Conservation (phyloP, 2,888 invertebrate genomes). For the Orgyia antiqua region DNA sequence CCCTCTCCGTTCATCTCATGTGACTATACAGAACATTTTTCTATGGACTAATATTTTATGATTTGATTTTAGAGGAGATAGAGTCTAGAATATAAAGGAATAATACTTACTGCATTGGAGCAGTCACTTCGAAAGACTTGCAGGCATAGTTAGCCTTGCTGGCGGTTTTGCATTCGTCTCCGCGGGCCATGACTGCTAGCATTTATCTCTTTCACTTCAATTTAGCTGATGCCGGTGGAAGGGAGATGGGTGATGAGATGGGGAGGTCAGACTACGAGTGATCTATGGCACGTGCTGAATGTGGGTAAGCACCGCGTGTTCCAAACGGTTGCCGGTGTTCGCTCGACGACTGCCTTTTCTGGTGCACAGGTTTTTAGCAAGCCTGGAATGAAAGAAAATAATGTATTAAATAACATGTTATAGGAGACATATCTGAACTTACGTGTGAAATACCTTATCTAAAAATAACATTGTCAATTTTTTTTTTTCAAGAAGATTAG, state of each 20-base stretch:
- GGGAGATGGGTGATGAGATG: constrained; percentile 39
- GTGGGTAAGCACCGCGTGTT: constrained; percentile 89
- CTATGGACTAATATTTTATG: no score
- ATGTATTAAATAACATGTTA: background rate
- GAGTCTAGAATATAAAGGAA: no score
- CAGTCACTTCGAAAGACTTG: constrained; percentile 59
- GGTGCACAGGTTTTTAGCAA: constrained; percentile 89
- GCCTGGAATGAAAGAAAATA: constrained; percentile 70
- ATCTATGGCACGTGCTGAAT: constrained; percentile 91
- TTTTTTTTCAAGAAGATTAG: constrained; percentile 11
- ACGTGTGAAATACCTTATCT: constrained; percentile 7
- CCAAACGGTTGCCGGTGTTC: constrained; percentile 90
- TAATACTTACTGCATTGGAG: constrained; percentile 58
- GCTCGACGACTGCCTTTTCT: constrained; percentile 91
- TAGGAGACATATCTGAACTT: no score
- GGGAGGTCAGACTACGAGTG: constrained; percentile 11
- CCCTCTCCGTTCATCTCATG: no score
- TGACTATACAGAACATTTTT: no score
- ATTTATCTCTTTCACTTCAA: constrained; percentile 39
- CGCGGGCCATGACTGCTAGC: constrained; percentile 64
- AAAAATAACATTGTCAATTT: constrained; percentile 22
- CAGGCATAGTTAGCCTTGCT: constrained; percentile 60
- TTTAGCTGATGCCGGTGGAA: constrained; percentile 46
- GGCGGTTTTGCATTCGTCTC: constrained; percentile 70
- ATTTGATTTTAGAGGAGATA: no score